Base-by-base conservation (phyloP, 2,113 vertebrate species). In the Python bivittatus region DNA sequence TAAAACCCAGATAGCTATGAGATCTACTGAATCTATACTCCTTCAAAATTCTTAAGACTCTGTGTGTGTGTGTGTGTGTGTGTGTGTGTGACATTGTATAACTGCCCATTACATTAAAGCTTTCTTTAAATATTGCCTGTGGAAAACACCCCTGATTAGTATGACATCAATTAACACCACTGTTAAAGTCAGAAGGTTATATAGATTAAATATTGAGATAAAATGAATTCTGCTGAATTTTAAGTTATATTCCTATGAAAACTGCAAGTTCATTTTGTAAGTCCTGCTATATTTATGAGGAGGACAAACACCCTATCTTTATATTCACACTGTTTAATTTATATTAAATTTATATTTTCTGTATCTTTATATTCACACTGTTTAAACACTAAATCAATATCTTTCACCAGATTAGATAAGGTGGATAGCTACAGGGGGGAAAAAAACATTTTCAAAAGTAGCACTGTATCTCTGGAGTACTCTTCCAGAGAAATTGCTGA, bases 101-200 rank as follows among this genome's bases (percentile, higher is more conserved):
- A 86, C 44, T 86, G 84, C 53, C 1, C 22, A 86, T 52, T 44
- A 9, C n/a, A 86, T 86, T 17, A 86, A 53, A 11, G 9, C 25
- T 86, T 10, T 13, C 11, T 15, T 86, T 57, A 13, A 58, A 23
- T 61, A 10, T 33, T 54, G 52, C 7, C 57, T 20, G 0, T 29
- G 0, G 13, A 90, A 61, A 42, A 93, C 91, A 25, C 6, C 2
- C 64, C 72, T 7, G 92, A 90, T 60, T 88, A 89, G 84, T 68
- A 79, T 90, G 27, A 91, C 7, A 91, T 15, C 88, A 88, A 1
- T 2, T 27, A 10, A 86, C 13, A 17, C 0, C 60, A 0, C 88
- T 20, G 68, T 92, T 79, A 25, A 94, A 94, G 23, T 90, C 23
- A n/a, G 53, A 52, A 86, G 11, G 11, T n/a, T 86, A 29, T 29